Base-by-base conservation (phyloP, 35 echinoderm and acorn worm genomes). In the Ophiothrix spiculata region DNA sequence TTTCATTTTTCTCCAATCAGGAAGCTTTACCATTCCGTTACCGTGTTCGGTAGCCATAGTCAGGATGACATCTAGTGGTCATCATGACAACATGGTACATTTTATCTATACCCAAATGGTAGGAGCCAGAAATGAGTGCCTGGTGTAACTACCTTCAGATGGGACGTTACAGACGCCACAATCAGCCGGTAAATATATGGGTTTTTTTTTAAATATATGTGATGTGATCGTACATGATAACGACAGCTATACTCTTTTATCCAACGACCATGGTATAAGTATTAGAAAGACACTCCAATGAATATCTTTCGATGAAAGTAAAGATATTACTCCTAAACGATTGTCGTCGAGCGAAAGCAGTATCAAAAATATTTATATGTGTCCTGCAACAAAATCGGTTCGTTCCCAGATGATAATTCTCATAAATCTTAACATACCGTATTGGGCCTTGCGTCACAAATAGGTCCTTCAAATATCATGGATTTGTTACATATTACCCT, bases 1-100 rank as follows among this genome's bases (percentile, higher is more conserved):
- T n/a, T n/a, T n/a, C n/a, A n/a, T 39, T 10, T 37, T 36, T 75
- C 29, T 6, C 11, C 12, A 33, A 37, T 31, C 69, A 74, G 39
- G 38, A 41, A 38, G 37, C 23, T 32, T 90, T 63, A 90, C 36
- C 32, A 84, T 90, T 13, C 88, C 88, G 19, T 45, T 90, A 33
- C 83, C 78, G 81, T 90, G 88, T 32, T 80, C 83, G 40, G 64
- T 84, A 16, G 83, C 88, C 36, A 39, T 84, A 12, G 81, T 90
- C 3, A 64, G 88, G 45, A 31, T 90, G 40, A 80, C 82, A 4
- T 90, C 88, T 16, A 90, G 80, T 73, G 81, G 81, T 38, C 81
- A 40, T 21, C 36, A 77, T 35, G 88, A 84, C 1, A 90, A 90
- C 81, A 17, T 38, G 1, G 74, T 90, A 35, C 83, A 73, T 74